Conservation (phyloP, 2,888 invertebrate genomes). For the Incurvaria masculella region DNA sequence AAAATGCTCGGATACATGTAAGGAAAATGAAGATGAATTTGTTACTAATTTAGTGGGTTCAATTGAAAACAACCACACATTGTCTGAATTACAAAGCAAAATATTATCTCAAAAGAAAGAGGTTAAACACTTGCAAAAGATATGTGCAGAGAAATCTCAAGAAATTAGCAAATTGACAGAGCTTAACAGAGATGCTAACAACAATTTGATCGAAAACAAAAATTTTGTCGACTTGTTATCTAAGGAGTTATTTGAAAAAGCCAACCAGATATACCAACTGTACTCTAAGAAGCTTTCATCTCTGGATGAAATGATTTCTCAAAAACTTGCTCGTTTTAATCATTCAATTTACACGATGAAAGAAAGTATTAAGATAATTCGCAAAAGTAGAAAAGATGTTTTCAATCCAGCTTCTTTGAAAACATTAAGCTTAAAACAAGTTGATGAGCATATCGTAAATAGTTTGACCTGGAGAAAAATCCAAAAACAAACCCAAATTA, state of each 20-base stretch:
- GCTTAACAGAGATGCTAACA: background rate
- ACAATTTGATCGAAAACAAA: background rate
- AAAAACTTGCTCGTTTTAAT: background rate
- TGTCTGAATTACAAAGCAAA: no score
- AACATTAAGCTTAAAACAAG: background rate
- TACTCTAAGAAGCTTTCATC: background rate
- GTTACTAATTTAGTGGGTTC: no score
- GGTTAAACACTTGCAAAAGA: background rate
- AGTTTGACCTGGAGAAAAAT: no score
- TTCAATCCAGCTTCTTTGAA: background rate
- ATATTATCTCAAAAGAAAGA: background rate
- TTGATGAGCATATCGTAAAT: background rate
- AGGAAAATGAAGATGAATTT: no score
- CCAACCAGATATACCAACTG: background rate
- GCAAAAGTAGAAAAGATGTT: no score
- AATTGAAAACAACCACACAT: no score
- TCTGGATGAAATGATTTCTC: background rate
- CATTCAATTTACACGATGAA: no score
- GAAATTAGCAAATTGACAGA: background rate
- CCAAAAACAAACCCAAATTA: constrained; percentile 15
- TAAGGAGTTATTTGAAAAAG: background rate
- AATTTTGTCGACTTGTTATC: background rate
- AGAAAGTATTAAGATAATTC: no score
- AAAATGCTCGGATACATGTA: no score
- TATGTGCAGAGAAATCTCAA: background rate